Percentiles rank a stretch among this genome's conserved stretches.
phyloP scores from a whole-genome alignment of 1,140 invertebrate species.

The Acromyrmex charruanus region DNA sequence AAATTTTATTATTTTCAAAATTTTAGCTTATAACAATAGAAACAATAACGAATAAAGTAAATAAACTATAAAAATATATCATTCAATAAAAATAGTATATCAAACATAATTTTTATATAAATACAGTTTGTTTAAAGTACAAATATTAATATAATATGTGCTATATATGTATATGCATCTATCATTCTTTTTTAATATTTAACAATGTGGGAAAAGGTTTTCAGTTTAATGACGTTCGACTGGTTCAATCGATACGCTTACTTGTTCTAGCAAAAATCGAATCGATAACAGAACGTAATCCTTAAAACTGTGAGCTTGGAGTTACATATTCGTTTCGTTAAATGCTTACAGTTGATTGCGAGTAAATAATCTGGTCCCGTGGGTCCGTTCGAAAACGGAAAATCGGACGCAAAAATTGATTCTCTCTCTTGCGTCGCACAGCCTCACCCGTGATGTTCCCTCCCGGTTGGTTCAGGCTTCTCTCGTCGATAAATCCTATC shows the following conservation, averaged over 20 bases:
- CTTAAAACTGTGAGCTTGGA: not conserved
- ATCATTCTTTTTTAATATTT: too few species aligned
- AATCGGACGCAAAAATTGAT: constrained; percentile 72
- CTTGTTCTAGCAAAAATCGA: not conserved
- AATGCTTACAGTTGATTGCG: not conserved
- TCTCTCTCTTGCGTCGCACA: constrained; percentile 30
- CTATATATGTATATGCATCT: too few species aligned
- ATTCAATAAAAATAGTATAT: too few species aligned
- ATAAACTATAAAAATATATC: too few species aligned
- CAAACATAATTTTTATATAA: too few species aligned
- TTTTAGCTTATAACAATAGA: too few species aligned
- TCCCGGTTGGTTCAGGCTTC: not conserved
- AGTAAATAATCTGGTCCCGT: constrained; percentile 26
- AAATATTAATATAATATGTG: too few species aligned
- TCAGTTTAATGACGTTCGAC: not conserved
- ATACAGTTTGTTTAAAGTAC: too few species aligned
- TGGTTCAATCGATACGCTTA: not conserved
- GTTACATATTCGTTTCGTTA: not conserved
- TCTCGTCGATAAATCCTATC: constrained; percentile 70
- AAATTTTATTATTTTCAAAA: too few species aligned
- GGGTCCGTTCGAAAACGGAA: constrained; percentile 52
- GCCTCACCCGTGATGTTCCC: not conserved
- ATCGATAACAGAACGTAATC: not conserved
- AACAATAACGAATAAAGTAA: too few species aligned
- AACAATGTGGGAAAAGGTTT: not conserved